phyloP scores from a whole-genome alignment of 2,888 invertebrate genomes.

The Eupithecia dodoneata region DNA sequence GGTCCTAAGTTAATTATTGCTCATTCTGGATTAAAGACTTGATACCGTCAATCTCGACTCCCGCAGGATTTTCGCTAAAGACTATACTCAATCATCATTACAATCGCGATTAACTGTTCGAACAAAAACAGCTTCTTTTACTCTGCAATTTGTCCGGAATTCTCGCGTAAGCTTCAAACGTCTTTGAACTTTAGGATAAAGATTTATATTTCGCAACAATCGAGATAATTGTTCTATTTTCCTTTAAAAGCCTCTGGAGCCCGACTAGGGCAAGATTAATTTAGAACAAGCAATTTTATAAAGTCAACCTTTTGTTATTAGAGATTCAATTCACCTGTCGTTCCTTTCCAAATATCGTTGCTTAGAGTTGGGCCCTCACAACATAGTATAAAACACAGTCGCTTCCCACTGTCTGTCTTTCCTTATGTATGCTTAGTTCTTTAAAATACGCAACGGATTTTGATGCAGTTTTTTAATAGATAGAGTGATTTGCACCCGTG shows the following conservation, averaged over 20 bases:
- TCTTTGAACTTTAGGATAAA: conserved; percentile 14
- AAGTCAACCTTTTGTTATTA: neutral
- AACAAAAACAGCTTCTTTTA: neutral
- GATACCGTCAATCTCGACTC: neutral
- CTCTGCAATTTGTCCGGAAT: neutral
- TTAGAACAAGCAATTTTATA: conserved; percentile 1
- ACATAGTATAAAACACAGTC: too few species aligned
- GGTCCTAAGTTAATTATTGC: neutral
- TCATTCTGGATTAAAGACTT: neutral
- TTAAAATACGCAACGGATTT: too few species aligned
- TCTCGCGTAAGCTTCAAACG: conserved; percentile 10
- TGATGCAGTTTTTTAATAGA: too few species aligned
- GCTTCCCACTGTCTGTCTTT: too few species aligned
- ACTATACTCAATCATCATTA: conserved; percentile 3
- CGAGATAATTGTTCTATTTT: conserved; percentile 27
- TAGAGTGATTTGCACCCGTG: too few species aligned
- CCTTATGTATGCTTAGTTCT: too few species aligned
- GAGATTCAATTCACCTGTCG: neutral
- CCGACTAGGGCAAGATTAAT: neutral
- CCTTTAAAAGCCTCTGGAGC: conserved; percentile 15
- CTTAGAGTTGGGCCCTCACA: neutral
- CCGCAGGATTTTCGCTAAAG: neutral
- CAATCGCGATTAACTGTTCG: neutral
- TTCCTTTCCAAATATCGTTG: neutral
- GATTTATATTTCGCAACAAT: conserved; percentile 21